phyloP scores from a whole-genome alignment of 2,113 vertebrate genomes.

The Pleuronectes platessa region DNA sequence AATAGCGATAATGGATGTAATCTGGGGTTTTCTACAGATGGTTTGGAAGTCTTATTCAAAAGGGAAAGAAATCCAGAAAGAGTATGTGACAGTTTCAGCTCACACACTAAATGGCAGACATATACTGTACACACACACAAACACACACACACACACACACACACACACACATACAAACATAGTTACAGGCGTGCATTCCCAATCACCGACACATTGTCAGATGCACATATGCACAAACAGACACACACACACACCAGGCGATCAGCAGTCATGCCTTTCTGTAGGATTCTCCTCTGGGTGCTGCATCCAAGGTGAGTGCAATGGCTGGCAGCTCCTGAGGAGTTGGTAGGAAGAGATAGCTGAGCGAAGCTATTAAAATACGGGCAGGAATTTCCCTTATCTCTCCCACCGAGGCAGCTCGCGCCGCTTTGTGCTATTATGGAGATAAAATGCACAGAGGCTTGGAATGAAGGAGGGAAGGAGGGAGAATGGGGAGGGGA shows the following conservation, averaged over 20 bases:
- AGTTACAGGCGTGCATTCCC: slow-evolving; percentile 20
- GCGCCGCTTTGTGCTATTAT: slow-evolving; percentile 86
- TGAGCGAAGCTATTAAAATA: slow-evolving; percentile 91
- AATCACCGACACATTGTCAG: slow-evolving; percentile 14
- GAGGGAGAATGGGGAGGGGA: slow-evolving; percentile 60
- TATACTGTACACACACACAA: background rate
- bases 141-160: slow-evolving; percentile 8
- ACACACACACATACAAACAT: slow-evolving; percentile 12
- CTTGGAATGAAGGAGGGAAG: slow-evolving; percentile 75
- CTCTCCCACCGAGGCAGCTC: slow-evolving; percentile 80
- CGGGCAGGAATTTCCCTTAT: slow-evolving; percentile 83
- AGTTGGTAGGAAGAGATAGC: slow-evolving; percentile 87
- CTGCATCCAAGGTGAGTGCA: slow-evolving; percentile 85
- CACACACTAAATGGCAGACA: slow-evolving; percentile 1
- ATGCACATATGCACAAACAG: slow-evolving; percentile 18
- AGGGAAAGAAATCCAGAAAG: background rate
- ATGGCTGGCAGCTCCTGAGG: slow-evolving; percentile 83
- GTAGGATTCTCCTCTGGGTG: slow-evolving; percentile 84
- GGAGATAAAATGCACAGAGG: slow-evolving; percentile 87
- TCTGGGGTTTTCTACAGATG: background rate
- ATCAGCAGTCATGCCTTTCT: slow-evolving; percentile 74
- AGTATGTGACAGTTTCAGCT: background rate
- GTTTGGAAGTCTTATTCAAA: background rate
- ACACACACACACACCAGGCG: slow-evolving; percentile 20
- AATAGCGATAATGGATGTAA: background rate